Conservation (phyloP, 1,140 invertebrate genomes). For the Charaxes varanes region DNA sequence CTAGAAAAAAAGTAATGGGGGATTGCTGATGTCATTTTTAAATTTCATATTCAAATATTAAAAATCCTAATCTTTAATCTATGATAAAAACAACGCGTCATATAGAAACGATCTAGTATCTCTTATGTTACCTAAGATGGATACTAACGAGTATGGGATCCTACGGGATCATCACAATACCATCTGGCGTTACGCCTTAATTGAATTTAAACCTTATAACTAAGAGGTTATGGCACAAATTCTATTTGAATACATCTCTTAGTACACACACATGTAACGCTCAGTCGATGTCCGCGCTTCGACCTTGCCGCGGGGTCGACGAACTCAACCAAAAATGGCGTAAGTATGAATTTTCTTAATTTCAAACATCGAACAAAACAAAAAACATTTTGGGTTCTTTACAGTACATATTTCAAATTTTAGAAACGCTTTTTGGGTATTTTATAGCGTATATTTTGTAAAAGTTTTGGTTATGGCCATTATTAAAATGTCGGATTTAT, state of each 20-base stretch:
- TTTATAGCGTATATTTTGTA: too few relatives aligned
- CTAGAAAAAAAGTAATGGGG: too few relatives aligned
- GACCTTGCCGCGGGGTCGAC: constrained; percentile 56
- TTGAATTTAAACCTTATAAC: constrained; percentile 21
- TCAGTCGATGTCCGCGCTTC: constrained; percentile 50
- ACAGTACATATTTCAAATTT: too few relatives aligned
- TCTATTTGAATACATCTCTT: constrained; percentile 9
- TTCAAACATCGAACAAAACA: too few relatives aligned
- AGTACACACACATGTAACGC: constrained; percentile 26
- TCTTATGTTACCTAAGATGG: constrained; percentile 19
- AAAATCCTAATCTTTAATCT: too few relatives aligned
- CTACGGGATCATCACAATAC: constrained; percentile 27
- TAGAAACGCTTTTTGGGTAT: too few relatives aligned
- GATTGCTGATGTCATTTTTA: too few relatives aligned
- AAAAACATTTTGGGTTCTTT: too few relatives aligned
- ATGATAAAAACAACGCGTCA: too few relatives aligned
- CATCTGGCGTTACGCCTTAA: constrained; percentile 18
- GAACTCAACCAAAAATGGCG: constrained; percentile 53
- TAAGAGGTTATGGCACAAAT: constrained; percentile 17
- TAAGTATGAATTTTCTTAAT: constrained; percentile 25
- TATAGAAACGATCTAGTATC: constrained; percentile 12
- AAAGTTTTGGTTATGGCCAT: too few relatives aligned
- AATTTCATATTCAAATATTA: too few relatives aligned
- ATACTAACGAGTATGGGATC: constrained; percentile 3
- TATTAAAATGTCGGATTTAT: too few relatives aligned